Conservation (phyloP, 2,113 vertebrate species). For the Cervus canadensis region DNA sequence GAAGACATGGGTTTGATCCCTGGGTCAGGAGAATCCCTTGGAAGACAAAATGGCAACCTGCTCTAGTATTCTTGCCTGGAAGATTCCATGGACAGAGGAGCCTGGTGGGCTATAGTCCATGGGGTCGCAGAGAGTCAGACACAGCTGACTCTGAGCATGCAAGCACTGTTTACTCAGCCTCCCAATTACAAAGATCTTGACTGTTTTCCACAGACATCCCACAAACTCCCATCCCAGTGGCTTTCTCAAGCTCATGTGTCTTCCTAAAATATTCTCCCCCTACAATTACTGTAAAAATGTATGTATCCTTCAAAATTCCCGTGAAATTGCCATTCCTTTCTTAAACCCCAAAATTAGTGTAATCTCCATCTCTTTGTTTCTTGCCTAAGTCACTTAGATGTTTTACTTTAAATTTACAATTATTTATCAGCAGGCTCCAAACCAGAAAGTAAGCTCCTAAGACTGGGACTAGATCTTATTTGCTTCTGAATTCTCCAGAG, state of each 20-base stretch:
- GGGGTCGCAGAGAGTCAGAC: neutral
- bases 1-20: neutral
- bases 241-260: neutral
- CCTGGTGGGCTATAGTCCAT: neutral
- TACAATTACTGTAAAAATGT: neutral
- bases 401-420: slow-evolving; percentile 47
- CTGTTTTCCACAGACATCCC: neutral
- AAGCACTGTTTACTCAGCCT: neutral
- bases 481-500: slow-evolving; percentile 45
- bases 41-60: neutral
- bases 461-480: neutral
- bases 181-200: neutral
- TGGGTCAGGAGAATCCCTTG: neutral
- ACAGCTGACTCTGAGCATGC: neutral
- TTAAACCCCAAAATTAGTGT: neutral
- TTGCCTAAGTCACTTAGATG: neutral
- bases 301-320: neutral
- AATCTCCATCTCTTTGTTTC: neutral
- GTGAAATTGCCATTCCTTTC: neutral
- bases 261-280: neutral
- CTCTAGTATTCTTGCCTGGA: neutral
- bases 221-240: neutral
- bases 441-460: neutral
- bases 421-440: slow-evolving; percentile 29
- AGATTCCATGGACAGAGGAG: neutral